phyloP scores from a whole-genome alignment of 2,113 vertebrate species.

The Nycticryphes semicollaris region DNA sequence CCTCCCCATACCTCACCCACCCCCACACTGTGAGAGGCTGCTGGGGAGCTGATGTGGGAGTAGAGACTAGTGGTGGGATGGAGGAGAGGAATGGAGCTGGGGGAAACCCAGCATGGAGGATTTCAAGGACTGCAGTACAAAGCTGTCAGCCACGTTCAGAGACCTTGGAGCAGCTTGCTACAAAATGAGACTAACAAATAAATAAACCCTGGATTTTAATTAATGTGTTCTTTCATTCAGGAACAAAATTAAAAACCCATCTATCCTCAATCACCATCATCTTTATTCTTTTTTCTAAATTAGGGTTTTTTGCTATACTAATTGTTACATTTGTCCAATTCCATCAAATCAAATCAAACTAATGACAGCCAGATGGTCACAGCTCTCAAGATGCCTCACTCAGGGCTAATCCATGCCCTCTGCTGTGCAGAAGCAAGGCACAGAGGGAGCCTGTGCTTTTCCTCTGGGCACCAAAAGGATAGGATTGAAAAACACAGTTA shows the following conservation, averaged over 20 bases:
- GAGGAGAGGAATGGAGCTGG: not conserved
- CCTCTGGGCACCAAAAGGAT: not conserved
- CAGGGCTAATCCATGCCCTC: not conserved
- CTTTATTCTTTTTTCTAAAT: not conserved
- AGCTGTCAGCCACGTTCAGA: not conserved
- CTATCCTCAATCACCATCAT: not conserved
- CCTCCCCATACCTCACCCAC: not conserved
- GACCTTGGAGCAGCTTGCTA: not conserved
- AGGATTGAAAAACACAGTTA: not conserved
- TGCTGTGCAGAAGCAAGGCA: not conserved
- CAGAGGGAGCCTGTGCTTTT: not conserved
- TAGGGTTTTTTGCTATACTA: constrained; percentile 48
- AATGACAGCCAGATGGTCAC: constrained; percentile 50
- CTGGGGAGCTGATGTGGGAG: not conserved
- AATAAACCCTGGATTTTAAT: constrained; percentile 56
- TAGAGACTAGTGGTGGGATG: not conserved
- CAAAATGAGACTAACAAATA: not conserved
- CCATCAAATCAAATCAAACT: constrained; percentile 55
- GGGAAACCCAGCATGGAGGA: not conserved
- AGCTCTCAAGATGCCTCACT: constrained; percentile 54
- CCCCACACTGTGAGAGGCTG: not conserved
- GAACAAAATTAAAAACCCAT: constrained; percentile 47
- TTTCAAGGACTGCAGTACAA: not conserved
- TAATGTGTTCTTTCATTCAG: not conserved
- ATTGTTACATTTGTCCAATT: constrained; percentile 65